Conservation (phyloP, 1,140 invertebrate species). For the Diachasmimorpha longicaudata region DNA sequence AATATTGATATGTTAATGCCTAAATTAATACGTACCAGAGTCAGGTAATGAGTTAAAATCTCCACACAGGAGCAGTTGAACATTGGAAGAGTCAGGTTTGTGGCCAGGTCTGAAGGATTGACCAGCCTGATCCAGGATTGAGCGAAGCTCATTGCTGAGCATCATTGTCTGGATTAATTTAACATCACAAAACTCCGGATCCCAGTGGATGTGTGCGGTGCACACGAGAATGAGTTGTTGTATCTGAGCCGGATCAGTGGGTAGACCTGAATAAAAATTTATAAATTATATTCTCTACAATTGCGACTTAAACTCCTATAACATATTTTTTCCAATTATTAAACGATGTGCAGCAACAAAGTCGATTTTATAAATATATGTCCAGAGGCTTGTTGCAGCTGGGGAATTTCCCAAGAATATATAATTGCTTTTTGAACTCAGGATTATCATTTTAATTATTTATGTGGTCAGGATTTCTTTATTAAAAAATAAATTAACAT, state of each 20-base stretch:
- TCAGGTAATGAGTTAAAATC: conserved; percentile 99
- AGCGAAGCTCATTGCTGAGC: conserved; percentile 91
- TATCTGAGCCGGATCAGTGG: conserved; percentile 74
- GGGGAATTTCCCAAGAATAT: no score
- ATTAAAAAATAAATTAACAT: no score
- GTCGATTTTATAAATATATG: no score
- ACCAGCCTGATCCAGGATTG: conserved; percentile 81
- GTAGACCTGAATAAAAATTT: conserved; percentile 67
- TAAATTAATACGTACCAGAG: conserved; percentile 73
- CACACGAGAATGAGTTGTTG: conserved; percentile 92
- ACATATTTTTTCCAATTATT: neutral
- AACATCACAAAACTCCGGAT: conserved; percentile 99
- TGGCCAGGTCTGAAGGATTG: conserved; percentile 69
- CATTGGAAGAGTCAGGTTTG: conserved; percentile 77
- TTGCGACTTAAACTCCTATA: neutral
- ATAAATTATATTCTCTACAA: neutral
- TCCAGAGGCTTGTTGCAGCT: no score
- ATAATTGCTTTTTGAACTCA: no score
- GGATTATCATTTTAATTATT: no score
- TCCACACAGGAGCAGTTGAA: conserved; percentile 94
- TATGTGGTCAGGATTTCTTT: no score
- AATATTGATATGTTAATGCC: no score
- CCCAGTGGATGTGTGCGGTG: conserved; percentile 99
- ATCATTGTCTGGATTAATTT: conserved; percentile 99
- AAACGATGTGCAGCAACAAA: no score